A percentile compares a stretch with the other conserved stretches of the same genome.
Evolutionary conservation across 2,888 invertebrate genomes (phyloP).

Genomic region (Geotrupes spiniger): DNA sequence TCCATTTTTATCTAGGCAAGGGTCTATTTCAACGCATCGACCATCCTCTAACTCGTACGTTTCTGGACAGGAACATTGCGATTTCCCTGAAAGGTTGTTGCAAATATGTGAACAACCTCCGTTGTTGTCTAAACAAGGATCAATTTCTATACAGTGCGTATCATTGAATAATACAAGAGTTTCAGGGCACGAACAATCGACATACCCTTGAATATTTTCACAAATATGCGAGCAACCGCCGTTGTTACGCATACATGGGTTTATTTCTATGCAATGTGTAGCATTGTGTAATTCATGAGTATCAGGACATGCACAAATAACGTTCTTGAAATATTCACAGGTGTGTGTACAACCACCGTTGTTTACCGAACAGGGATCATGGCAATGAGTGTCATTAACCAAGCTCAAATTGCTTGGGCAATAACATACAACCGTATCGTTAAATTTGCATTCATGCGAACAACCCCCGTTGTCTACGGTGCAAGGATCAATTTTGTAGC

Average conservation of each 20-base stretch:
- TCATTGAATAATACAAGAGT: slow-evolving; percentile 46
- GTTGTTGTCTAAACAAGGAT: slow-evolving; percentile 46
- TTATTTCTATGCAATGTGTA: slow-evolving; percentile 21
- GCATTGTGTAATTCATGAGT: slow-evolving; percentile 14
- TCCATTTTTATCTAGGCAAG: slow-evolving; percentile 48
- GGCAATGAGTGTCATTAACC: slow-evolving; percentile 1
- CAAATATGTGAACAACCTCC: slow-evolving; percentile 45
- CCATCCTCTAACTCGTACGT: slow-evolving; percentile 50
- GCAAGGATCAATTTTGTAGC: slow-evolving; percentile 53
- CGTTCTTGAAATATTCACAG: slow-evolving; percentile 52
- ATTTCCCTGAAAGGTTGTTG: slow-evolving; percentile 25
- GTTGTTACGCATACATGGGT: slow-evolving; percentile 37
- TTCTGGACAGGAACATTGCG: slow-evolving; percentile 54
- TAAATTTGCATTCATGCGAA: slow-evolving; percentile 56
- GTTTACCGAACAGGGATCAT: slow-evolving; percentile 27
- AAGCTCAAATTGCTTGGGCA: slow-evolving; percentile 43
- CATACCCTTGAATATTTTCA: slow-evolving; percentile 50
- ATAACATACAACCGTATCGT: slow-evolving; percentile 49
- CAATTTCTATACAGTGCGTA: slow-evolving; percentile 27
- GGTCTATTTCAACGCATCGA: slow-evolving; percentile 25
- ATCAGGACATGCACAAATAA: slow-evolving; percentile 6
- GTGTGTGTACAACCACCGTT: slow-evolving; percentile 53
- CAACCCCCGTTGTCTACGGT: slow-evolving; percentile 59
- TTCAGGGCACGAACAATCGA: slow-evolving; percentile 23
- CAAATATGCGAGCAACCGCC: slow-evolving; percentile 60